These are phyloP conservation scores for Phengaris alcon DNA, from an alignment of 2,888 invertebrate genomes.

Conservation along the genomic window DNA sequence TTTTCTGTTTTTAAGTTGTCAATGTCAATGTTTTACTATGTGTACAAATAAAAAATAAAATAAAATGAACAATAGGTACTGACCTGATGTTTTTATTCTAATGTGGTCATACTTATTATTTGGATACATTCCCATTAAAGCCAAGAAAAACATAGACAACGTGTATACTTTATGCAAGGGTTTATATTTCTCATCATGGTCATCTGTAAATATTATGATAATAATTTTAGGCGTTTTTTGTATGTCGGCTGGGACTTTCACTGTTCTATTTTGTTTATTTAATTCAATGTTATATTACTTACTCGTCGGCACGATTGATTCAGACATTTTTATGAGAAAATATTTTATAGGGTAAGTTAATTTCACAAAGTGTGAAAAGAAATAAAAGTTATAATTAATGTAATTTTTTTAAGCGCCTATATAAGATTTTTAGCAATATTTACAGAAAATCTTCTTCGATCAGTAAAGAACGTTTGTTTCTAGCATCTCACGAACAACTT, in stretches of 20 bases:
- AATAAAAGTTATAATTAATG: no score
- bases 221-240: no score
- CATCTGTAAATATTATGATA: slow-evolving; percentile 54
- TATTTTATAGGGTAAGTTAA: background rate
- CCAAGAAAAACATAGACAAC: slow-evolving; percentile 20
- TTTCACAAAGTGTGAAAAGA: background rate
- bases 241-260: no score
- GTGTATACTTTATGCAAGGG: slow-evolving; percentile 7
- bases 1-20: no score
- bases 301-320: slow-evolving; percentile 34
- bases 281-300: slow-evolving; percentile 45
- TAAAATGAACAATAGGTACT: no score
- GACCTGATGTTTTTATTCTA: slow-evolving; percentile 5
- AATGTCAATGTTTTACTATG: no score
- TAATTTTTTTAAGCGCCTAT: no score
- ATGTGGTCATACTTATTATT: slow-evolving; percentile 19
- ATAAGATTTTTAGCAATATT: no score
- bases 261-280: no score
- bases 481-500: background rate
- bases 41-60: no score
- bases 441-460: no score
- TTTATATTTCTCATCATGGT: slow-evolving; percentile 14
- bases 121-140: slow-evolving; percentile 23
- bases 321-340: slow-evolving; percentile 14
- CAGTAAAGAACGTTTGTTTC: background rate